Evolutionary conservation across 1,140 invertebrate genomes (phyloP), one percentile per base, ranked within the genome.

Genomic region (Belonocnema kinseyi): DNA sequence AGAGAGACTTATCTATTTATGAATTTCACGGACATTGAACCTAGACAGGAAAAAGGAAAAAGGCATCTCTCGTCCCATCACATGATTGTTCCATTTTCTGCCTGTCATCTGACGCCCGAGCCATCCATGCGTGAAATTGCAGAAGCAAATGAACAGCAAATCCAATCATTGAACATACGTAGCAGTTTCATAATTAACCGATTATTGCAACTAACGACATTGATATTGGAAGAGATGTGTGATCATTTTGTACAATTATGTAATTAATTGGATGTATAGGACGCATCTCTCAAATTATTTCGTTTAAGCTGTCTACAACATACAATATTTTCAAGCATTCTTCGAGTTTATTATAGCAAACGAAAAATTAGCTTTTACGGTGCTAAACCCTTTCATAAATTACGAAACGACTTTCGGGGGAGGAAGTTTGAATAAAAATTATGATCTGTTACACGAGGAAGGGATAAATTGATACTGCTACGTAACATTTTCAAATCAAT

Each of bases 1-100:
- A 66, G 61, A 66, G 61, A 66, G 61, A 66, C 61, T 66, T 66
- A 66, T 66, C 61, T 66, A 66, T 66, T 66, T 66, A 66, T 66
- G 61, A 66, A 66, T 66, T 66, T 66, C 61, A 66, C 61, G 61
- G 61, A 66, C 61, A 66, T 14, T 66, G 61, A 66, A 14, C 61
- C 61, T 66, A 66, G 26, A 66, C 58, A 16, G 13, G 61, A 16
- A 66, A 66, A n/a, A 26, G 58, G 61, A 66, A 66, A 33, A 40
- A 66, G 61, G 26, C 61, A 46, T 33, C 26, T 66, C 61, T 66
- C 61, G 61, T 40, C 61, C 61, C 40, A 66, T 66, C 61, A 66
- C 40, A 33, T 66, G 61, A 66, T 66, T 66, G 26, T 66, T 66
- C 61, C 61, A 66, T 66, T 66, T 66, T 66, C 61, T 66, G 40